Conservation (phyloP, 2,888 invertebrate genomes). For the Adela reaumurella region DNA sequence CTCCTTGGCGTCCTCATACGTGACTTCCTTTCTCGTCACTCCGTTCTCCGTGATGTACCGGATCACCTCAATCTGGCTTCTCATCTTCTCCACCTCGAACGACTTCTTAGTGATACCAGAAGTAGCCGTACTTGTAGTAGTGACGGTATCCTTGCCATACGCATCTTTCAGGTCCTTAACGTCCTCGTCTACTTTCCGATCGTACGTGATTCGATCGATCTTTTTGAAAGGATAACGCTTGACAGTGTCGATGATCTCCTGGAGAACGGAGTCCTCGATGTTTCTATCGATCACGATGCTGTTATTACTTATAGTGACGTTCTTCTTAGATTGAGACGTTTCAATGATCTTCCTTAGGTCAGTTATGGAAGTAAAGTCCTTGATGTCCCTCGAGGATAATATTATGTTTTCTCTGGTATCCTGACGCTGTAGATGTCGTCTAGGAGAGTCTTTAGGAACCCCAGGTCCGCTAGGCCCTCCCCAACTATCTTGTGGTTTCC, state of each 20-base stretch:
- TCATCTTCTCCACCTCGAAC: conserved; percentile 44
- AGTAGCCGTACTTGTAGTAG: conserved; percentile 29
- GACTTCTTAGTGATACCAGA: conserved; percentile 41
- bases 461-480: conserved; percentile 20
- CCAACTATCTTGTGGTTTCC: conserved; percentile 32
- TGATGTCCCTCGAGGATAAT: conserved; percentile 44
- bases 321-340: conserved; percentile 37
- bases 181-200: conserved; percentile 56
- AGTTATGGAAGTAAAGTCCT: conserved; percentile 48
- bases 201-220: conserved; percentile 51
- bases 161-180: conserved; percentile 51
- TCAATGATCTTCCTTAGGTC: conserved; percentile 46
- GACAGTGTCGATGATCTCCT: conserved; percentile 48
- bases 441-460: conserved; percentile 36
- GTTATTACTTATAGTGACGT: conserved; percentile 43
- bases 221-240: conserved; percentile 49
- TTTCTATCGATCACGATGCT: conserved; percentile 47
- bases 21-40: conserved; percentile 43
- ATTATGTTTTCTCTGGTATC: conserved; percentile 50
- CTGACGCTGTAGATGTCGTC: conserved; percentile 42
- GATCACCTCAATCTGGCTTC: conserved; percentile 49
- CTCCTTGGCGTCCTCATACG: conserved; percentile 49
- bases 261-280: conserved; percentile 40
- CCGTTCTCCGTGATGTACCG: conserved; percentile 48
- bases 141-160: conserved; percentile 35